Percentiles rank a stretch among this genome's conserved stretches.
phyloP scores from a whole-genome alignment of 2,888 invertebrate genomes.

The Hirtodrosophila histrioides region DNA sequence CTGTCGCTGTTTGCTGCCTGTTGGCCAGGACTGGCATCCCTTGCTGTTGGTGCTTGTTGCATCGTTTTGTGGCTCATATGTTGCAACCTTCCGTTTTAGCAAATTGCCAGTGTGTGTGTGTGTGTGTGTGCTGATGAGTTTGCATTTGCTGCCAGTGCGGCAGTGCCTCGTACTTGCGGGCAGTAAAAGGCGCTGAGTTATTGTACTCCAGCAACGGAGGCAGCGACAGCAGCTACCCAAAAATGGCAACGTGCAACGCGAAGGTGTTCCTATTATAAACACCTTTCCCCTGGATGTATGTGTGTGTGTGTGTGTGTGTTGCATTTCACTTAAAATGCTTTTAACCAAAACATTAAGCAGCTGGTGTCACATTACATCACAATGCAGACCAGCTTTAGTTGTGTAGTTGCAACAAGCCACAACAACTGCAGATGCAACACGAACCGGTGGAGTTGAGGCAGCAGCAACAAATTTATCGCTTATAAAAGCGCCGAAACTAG shows the following conservation, averaged over 20 bases:
- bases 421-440: constrained; percentile 3
- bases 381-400: constrained; percentile 45
- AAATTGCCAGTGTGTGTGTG: constrained; percentile 60
- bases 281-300: not conserved
- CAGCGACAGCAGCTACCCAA: constrained; percentile 32
- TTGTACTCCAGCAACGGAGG: constrained; percentile 33
- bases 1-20: constrained; percentile 14
- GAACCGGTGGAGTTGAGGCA: not conserved
- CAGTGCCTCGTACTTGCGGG: constrained; percentile 51
- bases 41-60: constrained; percentile 43
- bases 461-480: constrained; percentile 51
- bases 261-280: constrained; percentile 23
- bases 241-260: constrained; percentile 50
- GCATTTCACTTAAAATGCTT: constrained; percentile 79
- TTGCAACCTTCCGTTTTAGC: constrained; percentile 70
- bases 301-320: constrained; percentile 33
- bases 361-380: constrained; percentile 79
- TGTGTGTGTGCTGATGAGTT: constrained; percentile 19
- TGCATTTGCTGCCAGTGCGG: constrained; percentile 12
- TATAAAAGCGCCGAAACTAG: constrained; percentile 39
- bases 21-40: constrained; percentile 23
- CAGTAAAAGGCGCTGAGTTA: constrained; percentile 56
- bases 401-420: constrained; percentile 31
- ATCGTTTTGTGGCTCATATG: constrained; percentile 61
- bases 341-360: constrained; percentile 80